Conservation (phyloP, 1,140 invertebrate species). For the Rhagoletis zephyria region DNA sequence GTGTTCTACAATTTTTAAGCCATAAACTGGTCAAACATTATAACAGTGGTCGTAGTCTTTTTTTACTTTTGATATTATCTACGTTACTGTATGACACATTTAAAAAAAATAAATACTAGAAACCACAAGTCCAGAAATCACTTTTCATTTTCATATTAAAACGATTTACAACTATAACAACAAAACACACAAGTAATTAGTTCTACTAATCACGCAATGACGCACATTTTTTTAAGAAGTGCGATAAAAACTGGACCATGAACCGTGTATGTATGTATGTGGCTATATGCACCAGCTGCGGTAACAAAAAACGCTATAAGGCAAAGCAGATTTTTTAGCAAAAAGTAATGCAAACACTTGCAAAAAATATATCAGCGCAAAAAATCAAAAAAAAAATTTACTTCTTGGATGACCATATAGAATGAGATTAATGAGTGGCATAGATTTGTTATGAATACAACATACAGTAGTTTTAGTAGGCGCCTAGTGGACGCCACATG, state of each 20-base stretch:
- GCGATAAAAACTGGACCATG: conserved; percentile 19
- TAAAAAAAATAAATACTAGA: not conserved
- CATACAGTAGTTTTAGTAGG: not conserved
- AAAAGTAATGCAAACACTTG: not conserved
- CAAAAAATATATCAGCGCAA: conserved; percentile 7
- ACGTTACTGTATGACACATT: not conserved
- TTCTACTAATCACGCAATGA: not conserved
- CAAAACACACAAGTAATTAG: not conserved
- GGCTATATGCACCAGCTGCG: not conserved
- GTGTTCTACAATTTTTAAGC: no score
- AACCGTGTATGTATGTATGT: not conserved
- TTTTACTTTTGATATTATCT: not conserved
- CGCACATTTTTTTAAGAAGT: not conserved
- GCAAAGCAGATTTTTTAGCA: not conserved
- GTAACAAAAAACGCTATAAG: not conserved
- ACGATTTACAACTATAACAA: not conserved
- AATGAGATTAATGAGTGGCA: not conserved
- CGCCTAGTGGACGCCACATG: not conserved
- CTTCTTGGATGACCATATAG: not conserved
- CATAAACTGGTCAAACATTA: not conserved
- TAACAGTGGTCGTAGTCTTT: not conserved
- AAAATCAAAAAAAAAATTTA: not conserved
- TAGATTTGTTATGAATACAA: conserved; percentile 3
- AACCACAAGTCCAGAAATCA: not conserved
- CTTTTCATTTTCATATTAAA: not conserved